These are phyloP conservation scores for Myotis yumanensis DNA, from an alignment of 2,113 vertebrate genomes.

Conservation along the genomic window DNA sequence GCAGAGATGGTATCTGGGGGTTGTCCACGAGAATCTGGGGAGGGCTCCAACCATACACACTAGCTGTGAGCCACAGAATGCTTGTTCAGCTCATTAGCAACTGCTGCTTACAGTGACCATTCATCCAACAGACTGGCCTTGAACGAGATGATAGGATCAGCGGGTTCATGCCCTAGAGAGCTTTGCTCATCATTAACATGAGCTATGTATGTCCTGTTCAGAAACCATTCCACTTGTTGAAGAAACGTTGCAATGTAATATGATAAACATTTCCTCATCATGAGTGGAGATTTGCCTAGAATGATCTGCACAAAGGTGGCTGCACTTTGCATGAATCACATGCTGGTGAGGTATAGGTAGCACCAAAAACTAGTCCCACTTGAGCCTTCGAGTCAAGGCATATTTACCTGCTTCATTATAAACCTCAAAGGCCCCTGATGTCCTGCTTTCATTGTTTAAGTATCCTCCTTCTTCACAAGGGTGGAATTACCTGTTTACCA, in stretches of 20 bases:
- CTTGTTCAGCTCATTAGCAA: constrained; percentile 76
- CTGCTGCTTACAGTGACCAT: constrained; percentile 76
- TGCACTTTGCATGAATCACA: constrained; percentile 39
- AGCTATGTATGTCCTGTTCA: constrained; percentile 63
- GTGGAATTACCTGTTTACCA: constrained; percentile 74
- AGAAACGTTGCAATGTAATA: constrained; percentile 60
- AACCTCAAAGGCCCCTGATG: constrained; percentile 65
- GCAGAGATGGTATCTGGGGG: constrained; percentile 28
- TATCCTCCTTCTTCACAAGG: constrained; percentile 42
- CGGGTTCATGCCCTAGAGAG: constrained; percentile 70
- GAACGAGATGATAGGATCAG: constrained; percentile 75
- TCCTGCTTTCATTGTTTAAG: constrained; percentile 60
- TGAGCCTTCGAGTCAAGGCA: constrained; percentile 35
- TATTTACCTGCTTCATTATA: constrained; percentile 48
- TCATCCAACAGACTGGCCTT: constrained; percentile 70
- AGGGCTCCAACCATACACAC: constrained; percentile 55
- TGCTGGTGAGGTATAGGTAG: neutral
- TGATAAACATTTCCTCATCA: constrained; percentile 66
- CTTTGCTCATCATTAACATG: constrained; percentile 71
- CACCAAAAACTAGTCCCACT: constrained; percentile 63
- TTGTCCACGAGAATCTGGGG: constrained; percentile 58
- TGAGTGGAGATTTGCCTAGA: constrained; percentile 65
- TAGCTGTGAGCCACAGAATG: constrained; percentile 63
- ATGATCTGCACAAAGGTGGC: constrained; percentile 54
- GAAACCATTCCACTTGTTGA: constrained; percentile 69